Evolutionary conservation across 2,113 vertebrate species (phyloP), one percentile per base, ranked within the genome.

Genomic region (Aptenodytes forsteri): DNA sequence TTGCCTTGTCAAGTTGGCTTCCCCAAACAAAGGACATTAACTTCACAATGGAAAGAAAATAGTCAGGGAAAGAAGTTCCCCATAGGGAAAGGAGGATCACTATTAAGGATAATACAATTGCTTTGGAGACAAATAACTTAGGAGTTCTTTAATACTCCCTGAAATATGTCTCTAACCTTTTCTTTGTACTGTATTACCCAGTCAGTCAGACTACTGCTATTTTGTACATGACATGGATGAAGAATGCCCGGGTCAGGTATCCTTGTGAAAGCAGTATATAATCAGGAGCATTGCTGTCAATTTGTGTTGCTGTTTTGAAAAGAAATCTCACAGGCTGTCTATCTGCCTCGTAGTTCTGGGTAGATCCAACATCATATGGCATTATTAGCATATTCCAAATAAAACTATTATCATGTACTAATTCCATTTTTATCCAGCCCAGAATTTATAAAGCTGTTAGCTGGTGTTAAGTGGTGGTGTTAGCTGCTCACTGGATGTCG

Each of bases 111-210:
- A 94, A 66, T 34, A 59, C 12, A 59, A 67, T 62, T 93, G 42
- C 26, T 93, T 93, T 77, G 38, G 46, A 91, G 71, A 83, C 49
- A 95, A 95, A 76, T 85, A 94, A 58, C 70, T 76, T 42, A 6
- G 10, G 26, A 62, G 46, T 55, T 95, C 36, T 78, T 92, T 83
- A 92, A 66, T 75, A 84, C 32, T 83, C 23, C 23, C 59, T 94
- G 71, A 95, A 91, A 93, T 95, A 80, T 30, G 8, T 62, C 25
- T 87, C 55, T 87, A 91, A 84, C 77, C 65, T 91, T 95, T 95
- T 67, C 21, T 16, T 75, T 50, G 70, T 36, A 30, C 59, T 93
- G 8, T 59, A 73, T 89, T 92, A 83, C 7, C 11, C 54, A 77
- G 59, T 83, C 78, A 90, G 20, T 93, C 34, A 20, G 8, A 34